These are phyloP conservation scores for Stichopus chloronotus DNA, from an alignment of 35 echinoderm and acorn worm genomes.

Conservation along the genomic window DNA sequence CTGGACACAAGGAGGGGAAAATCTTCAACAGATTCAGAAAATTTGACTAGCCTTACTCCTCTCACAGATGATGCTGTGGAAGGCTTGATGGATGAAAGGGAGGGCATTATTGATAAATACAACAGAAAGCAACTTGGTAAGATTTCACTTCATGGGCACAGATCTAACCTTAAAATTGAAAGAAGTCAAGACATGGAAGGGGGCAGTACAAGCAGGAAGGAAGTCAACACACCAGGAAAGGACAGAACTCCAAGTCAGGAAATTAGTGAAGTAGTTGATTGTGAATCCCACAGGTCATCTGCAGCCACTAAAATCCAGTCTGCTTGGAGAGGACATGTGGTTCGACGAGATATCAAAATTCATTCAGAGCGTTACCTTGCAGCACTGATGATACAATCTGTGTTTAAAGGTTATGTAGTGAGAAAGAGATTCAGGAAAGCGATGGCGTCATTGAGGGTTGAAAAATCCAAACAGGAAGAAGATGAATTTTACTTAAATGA, in stretches of 20 bases:
- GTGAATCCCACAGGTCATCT: background rate
- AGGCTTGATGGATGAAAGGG: background rate
- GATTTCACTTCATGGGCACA: too few species aligned
- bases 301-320: constrained; percentile 87
- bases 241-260: background rate
- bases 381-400: constrained; percentile 73
- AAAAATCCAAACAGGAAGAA: constrained; percentile 67
- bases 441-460: constrained; percentile 47
- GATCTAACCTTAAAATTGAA: too few species aligned
- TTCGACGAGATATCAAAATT: constrained; percentile 67
- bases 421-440: constrained; percentile 55
- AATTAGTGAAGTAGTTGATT: background rate
- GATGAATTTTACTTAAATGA: constrained; percentile 88
- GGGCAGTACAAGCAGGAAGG: background rate
- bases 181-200: background rate
- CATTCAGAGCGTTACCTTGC: constrained; percentile 77
- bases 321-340: constrained; percentile 73
- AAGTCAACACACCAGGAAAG: background rate
- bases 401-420: constrained; percentile 62
- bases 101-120: background rate
- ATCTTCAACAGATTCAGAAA: background rate
- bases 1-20: background rate
- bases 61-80: background rate
- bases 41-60: background rate
- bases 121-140: background rate